Conservation (phyloP, 2,113 vertebrate species). For the Strigops habroptila region DNA sequence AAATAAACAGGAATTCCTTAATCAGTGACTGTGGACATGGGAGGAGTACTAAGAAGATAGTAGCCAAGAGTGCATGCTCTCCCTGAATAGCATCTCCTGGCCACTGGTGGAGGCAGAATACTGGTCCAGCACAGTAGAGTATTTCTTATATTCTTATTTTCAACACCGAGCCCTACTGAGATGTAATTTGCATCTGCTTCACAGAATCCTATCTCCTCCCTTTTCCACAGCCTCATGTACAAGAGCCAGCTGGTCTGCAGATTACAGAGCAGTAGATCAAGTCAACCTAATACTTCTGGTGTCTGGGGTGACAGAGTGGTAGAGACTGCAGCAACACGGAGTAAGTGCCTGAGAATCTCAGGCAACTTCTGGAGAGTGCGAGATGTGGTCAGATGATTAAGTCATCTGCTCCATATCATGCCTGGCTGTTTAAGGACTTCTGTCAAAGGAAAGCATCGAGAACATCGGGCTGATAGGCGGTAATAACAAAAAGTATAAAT, state of each 20-base stretch:
- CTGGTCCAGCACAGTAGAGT: not conserved
- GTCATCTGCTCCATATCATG: slow-evolving; percentile 6
- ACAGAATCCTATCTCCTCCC: not conserved
- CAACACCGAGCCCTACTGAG: not conserved
- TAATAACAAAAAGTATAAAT: not conserved
- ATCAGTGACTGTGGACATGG: not conserved
- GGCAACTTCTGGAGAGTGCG: not conserved
- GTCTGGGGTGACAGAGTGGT: not conserved
- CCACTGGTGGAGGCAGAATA: not conserved
- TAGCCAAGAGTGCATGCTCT: not conserved
- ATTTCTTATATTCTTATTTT: not conserved
- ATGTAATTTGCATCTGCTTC: not conserved
- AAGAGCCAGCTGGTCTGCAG: not conserved
- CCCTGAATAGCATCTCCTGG: not conserved
- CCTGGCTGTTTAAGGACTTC: not conserved
- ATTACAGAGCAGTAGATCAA: not conserved
- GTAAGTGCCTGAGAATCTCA: not conserved
- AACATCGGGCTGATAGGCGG: not conserved
- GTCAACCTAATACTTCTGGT: not conserved
- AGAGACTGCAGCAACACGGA: not conserved
- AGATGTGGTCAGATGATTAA: not conserved
- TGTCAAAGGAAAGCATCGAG: not conserved
- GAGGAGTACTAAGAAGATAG: not conserved
- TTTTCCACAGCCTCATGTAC: not conserved
- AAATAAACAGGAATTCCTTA: not conserved